Percentiles rank a stretch among this genome's conserved stretches.
phyloP scores from a whole-genome alignment of 2,113 vertebrate genomes.

The Callospermophilus lateralis region DNA sequence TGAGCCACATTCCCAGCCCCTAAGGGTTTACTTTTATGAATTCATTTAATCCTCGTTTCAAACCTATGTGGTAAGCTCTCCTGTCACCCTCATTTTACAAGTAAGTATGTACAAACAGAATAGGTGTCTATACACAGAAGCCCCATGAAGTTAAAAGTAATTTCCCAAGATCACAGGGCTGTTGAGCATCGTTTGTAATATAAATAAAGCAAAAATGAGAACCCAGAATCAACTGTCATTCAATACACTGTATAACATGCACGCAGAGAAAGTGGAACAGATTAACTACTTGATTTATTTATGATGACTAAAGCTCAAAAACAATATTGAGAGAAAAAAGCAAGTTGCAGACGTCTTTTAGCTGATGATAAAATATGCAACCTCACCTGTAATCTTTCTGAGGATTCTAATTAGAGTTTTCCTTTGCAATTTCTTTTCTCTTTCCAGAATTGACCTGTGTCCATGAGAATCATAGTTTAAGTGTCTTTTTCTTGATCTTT shows the following conservation, averaged over 20 bases:
- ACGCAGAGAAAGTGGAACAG: conserved; percentile 10
- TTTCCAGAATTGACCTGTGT: neutral
- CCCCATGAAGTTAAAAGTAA: neutral
- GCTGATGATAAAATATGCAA: neutral
- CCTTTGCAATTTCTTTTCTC: neutral
- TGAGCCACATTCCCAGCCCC: too few species aligned
- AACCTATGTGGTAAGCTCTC: neutral
- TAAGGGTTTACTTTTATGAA: neutral
- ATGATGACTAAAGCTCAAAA: neutral
- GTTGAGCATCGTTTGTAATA: neutral
- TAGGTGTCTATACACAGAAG: conserved; percentile 16
- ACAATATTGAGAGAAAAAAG: neutral
- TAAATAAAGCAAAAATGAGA: neutral
- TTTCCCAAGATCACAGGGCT: neutral
- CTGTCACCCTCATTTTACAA: neutral
- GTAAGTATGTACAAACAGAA: neutral
- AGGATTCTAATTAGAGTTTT: neutral
- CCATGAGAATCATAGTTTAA: too few species aligned
- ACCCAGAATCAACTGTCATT: conserved; percentile 15
- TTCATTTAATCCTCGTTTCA: neutral
- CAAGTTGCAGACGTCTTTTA: neutral
- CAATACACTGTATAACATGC: neutral
- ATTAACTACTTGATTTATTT: conserved; percentile 19
- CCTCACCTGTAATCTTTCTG: neutral
- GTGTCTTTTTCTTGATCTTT: neutral